Conservation (phyloP, 2,888 invertebrate species). For the Apotomis turbidana region DNA sequence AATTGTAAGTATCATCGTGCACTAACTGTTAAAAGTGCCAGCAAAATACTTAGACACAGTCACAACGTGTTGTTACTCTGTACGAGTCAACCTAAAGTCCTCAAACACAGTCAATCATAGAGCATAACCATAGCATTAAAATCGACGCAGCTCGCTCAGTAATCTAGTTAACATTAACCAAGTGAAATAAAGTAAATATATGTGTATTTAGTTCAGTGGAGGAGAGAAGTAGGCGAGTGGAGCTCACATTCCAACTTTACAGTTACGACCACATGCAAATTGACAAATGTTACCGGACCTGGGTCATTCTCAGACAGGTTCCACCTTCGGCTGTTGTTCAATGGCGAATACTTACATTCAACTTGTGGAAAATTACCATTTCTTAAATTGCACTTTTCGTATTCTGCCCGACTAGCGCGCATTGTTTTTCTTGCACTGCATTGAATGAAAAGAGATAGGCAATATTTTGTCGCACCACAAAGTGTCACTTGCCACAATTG, state of each 20-base stretch:
- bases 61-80: slow-evolving; percentile 14
- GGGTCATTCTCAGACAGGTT: slow-evolving; percentile 11
- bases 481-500: no score
- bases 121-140: slow-evolving; percentile 23
- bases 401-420: no score
- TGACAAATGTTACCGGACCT: slow-evolving; percentile 68
- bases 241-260: slow-evolving; percentile 69
- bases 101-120: slow-evolving; percentile 35
- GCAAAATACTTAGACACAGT: slow-evolving; percentile 19
- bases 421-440: no score
- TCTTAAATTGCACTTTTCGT: no score
- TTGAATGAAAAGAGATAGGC: no score
- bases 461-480: no score
- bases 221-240: slow-evolving; percentile 59
- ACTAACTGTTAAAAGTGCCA: slow-evolving; percentile 8
- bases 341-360: no score
- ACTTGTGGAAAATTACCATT: no score
- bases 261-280: slow-evolving; percentile 75
- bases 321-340: background rate
- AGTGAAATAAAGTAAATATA: slow-evolving; percentile 35
- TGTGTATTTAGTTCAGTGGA: slow-evolving; percentile 59
- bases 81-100: slow-evolving; percentile 20
- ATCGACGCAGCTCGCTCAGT: slow-evolving; percentile 23
- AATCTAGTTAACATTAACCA: slow-evolving; percentile 30
- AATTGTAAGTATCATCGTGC: slow-evolving; percentile 18